These are phyloP conservation scores for Emydocephalus ijimae DNA, from an alignment of 2,113 vertebrate species.

Conservation along the genomic window DNA sequence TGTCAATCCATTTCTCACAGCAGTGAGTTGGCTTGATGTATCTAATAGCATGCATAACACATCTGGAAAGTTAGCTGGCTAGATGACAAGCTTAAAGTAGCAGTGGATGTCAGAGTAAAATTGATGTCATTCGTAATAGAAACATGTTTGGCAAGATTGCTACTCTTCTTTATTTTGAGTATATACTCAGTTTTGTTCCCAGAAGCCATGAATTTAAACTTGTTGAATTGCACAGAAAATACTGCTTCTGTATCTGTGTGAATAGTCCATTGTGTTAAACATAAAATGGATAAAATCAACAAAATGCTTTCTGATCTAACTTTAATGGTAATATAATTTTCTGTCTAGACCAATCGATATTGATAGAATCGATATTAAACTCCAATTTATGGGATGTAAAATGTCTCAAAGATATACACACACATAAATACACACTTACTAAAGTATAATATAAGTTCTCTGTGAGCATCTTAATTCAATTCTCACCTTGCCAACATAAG, in stretches of 20 bases:
- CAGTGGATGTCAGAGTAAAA: not conserved
- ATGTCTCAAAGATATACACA: not conserved
- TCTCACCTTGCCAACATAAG: not conserved
- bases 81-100: not conserved
- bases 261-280: not conserved
- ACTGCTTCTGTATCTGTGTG: not conserved
- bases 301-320: not conserved
- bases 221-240: not conserved
- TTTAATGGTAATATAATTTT: not conserved
- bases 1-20: not conserved
- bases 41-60: not conserved
- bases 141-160: constrained; percentile 4
- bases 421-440: not conserved
- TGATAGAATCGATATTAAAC: not conserved
- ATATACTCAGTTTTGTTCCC: not conserved
- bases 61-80: not conserved
- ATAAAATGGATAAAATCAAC: not conserved
- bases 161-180: constrained; percentile 8
- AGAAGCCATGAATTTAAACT: not conserved
- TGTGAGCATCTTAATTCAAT: not conserved
- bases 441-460: not conserved
- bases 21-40: not conserved
- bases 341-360: not conserved
- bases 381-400: not conserved
- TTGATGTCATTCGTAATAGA: constrained; percentile 8